phyloP scores from a whole-genome alignment of 2,797 vertebrate genomes.

The Sparidentex hasta region DNA sequence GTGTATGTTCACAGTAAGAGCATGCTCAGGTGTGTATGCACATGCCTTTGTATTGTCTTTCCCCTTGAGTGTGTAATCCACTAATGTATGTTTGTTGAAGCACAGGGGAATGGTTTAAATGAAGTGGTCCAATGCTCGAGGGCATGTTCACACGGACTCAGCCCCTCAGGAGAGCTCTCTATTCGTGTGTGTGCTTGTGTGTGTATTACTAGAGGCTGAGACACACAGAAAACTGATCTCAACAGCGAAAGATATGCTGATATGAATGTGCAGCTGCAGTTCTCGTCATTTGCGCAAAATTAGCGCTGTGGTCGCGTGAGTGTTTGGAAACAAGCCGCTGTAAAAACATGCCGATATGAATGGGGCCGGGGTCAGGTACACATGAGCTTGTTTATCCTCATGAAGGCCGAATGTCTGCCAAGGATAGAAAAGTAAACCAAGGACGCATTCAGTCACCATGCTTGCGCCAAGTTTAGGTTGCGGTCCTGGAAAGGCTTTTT shows the following conservation, averaged over 20 bases:
- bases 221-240: conserved; percentile 19
- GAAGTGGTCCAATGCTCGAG: conserved; percentile 39
- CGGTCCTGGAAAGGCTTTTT: too few species aligned
- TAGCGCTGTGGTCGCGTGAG: conserved; percentile 5
- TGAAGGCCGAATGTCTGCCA: background rate
- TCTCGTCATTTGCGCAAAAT: conserved; percentile 37
- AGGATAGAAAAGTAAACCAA: conserved; percentile 12
- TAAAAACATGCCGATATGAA: conserved; percentile 12
- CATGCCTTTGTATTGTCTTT: conserved; percentile 14
- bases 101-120: conserved; percentile 40
- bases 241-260: conserved; percentile 28
- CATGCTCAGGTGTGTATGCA: conserved; percentile 20
- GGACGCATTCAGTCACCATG: background rate
- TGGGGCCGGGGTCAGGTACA: background rate
- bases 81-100: conserved; percentile 27
- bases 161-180: conserved; percentile 32
- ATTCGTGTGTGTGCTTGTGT: conserved; percentile 17
- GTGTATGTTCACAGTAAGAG: conserved; percentile 6
- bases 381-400: background rate
- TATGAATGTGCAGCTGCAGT: conserved; percentile 41
- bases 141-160: conserved; percentile 36
- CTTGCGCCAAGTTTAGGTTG: background rate
- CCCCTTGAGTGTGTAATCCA: conserved; percentile 26
- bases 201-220: background rate
- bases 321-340: conserved; percentile 25